Evolutionary conservation across 2,113 vertebrate genomes (phyloP), one percentile per base, ranked within the genome.

Genomic region (Pelodiscus sinensis): DNA sequence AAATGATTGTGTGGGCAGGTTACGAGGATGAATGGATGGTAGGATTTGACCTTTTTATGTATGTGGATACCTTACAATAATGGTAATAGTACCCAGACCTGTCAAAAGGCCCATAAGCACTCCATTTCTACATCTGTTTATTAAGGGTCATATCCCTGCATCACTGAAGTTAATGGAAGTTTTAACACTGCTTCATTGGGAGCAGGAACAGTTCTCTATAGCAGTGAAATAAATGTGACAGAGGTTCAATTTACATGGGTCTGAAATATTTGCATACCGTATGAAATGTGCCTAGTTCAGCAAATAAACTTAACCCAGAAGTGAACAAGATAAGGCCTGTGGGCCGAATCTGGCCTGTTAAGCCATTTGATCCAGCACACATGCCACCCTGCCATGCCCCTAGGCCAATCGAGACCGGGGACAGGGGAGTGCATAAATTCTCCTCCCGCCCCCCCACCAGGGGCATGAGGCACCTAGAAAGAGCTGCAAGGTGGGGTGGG

Each of bases 1-100:
- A 75, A 50, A 12, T 0, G 0, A 8, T 9, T 5, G 12, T 31
- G 29, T 21, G 60, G 19, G 3, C 27, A 81, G 7, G 25, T 55
- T 88, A 83, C 10, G 55, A 29, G 83, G 86, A 12, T 1, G 5
- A 85, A 2, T 3, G 79, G 54, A 54, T 75, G 71, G 31, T 3
- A 31, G 4, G 9, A 24, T 65, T 10, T 38, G 25, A 8, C 27
- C 3, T 62, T 73, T 2, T 4, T 60, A 51, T 18, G 13, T 0
- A 16, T 24, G 9, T 9, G 2, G 5, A 55, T 88, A 71, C 29
- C n/a, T 35, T 65, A 50, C 25, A 86, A 24, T 21, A 24, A 9
- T 6, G 31, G 29, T 24, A 81, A 51, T 12, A 62, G 2, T 7
- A 82, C 0, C 31, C 31, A n/a, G 51, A 2, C 4, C 87, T 81